Evolutionary conservation across 92 coral and sea anemone species (phyloP).

Genomic region (Epizoanthus fatuus): DNA sequence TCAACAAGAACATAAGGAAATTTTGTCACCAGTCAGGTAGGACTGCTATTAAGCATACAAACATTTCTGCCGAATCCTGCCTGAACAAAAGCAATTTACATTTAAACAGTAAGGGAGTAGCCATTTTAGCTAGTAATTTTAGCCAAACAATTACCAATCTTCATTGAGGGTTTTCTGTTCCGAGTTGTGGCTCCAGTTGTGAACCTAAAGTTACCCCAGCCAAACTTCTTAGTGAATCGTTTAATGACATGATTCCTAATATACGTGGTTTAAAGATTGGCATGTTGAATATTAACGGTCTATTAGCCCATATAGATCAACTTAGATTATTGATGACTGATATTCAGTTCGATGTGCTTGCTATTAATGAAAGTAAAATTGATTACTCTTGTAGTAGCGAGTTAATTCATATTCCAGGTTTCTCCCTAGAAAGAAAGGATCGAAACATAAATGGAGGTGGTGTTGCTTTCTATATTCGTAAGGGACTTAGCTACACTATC

Average conservation of each 20-base stretch:
- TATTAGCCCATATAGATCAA: conserved; percentile 29
- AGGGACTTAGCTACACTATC: conserved; percentile 3
- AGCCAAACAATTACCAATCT: background rate
- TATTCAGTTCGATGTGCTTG: background rate
- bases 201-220: background rate
- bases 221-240: background rate
- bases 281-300: conserved; percentile 41
- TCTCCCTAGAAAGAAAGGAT: conserved; percentile 3
- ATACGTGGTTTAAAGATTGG: conserved; percentile 17
- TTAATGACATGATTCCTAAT: background rate
- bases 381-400: background rate
- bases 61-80: conserved; percentile 8
- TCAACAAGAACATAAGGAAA: background rate
- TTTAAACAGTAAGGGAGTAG: conserved; percentile 32
- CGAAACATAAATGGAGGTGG: conserved; percentile 22
- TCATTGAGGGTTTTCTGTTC: no score
- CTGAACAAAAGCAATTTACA: conserved; percentile 1
- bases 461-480: conserved; percentile 1
- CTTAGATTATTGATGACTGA: conserved; percentile 31
- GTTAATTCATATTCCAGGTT: background rate
- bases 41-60: background rate
- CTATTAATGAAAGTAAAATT: background rate
- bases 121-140: conserved; percentile 13
- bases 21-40: conserved; percentile 2
- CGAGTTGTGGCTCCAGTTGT: no score